Evolutionary conservation across 1,140 invertebrate species (phyloP).

Genomic region (Centruroides vittatus): DNA sequence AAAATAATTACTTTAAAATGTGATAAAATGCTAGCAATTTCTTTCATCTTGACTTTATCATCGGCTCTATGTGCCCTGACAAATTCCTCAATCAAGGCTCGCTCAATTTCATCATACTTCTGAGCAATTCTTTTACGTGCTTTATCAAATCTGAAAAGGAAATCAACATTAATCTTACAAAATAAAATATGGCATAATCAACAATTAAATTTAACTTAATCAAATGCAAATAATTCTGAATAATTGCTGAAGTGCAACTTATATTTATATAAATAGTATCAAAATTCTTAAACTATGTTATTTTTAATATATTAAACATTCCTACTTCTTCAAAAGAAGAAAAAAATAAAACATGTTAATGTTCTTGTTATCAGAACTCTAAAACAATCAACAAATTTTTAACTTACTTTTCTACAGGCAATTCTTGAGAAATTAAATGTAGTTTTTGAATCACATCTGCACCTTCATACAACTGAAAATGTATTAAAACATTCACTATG

Average conservation of each 20-base stretch:
- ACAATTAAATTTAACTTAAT: neutral
- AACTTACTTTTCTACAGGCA: slow-evolving; percentile 56
- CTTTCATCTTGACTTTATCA: slow-evolving; percentile 79
- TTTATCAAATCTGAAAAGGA: slow-evolving; percentile 52
- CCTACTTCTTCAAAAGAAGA: no score
- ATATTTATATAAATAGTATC: no score
- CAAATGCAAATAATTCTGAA: neutral
- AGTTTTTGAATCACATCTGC: slow-evolving; percentile 98
- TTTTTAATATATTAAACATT: no score
- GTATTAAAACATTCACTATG: neutral
- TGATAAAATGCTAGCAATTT: slow-evolving; percentile 75
- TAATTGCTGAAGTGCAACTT: no score
- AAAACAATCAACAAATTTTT: no score
- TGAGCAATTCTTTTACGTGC: slow-evolving; percentile 76
- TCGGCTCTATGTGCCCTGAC: slow-evolving; percentile 62
- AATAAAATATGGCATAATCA: neutral
- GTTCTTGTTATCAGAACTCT: no score
- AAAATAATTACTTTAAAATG: slow-evolving; percentile 60
- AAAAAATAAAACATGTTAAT: no score
- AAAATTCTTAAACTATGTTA: no score
- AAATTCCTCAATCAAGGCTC: slow-evolving; percentile 88
- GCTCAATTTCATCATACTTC: slow-evolving; percentile 94
- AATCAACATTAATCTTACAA: slow-evolving; percentile 17
- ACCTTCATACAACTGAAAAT: slow-evolving; percentile 66
- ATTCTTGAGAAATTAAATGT: slow-evolving; percentile 86